Conservation (phyloP, 2,797 vertebrate genomes). For the Smutsia temminckii region DNA sequence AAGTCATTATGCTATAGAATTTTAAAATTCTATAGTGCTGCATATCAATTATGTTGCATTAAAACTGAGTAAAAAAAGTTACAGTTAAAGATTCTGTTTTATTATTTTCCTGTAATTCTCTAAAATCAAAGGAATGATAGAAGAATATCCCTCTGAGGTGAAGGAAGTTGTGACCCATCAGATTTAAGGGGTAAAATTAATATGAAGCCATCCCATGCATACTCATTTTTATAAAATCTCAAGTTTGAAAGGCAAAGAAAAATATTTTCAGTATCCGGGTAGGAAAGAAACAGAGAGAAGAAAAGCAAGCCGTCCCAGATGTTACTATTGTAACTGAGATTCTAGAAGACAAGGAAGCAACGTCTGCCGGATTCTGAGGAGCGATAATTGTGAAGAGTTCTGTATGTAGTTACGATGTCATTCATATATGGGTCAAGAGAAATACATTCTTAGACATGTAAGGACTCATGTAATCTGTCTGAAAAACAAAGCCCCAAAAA, state of each 20-base stretch:
- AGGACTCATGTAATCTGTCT: conserved; percentile 33
- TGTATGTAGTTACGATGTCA: conserved; percentile 42
- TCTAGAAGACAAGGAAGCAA: conserved; percentile 6
- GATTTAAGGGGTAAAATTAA: background rate
- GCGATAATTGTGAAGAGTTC: conserved; percentile 39
- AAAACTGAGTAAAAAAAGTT: background rate
- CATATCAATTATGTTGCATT: background rate
- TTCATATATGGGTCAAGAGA: conserved; percentile 58
- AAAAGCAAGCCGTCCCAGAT: background rate
- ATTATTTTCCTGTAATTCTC: background rate
- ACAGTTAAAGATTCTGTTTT: background rate
- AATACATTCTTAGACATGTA: conserved; percentile 61
- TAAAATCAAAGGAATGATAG: background rate
- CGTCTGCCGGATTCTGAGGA: conserved; percentile 2
- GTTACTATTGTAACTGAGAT: background rate
- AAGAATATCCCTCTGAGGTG: background rate
- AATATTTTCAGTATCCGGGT: background rate
- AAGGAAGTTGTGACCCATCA: background rate
- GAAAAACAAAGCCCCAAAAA: conserved; percentile 34
- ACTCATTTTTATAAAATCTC: background rate
- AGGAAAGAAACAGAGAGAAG: background rate
- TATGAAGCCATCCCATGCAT: background rate
- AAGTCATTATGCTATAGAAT: background rate
- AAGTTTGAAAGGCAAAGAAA: background rate
- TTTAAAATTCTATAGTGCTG: background rate